Conservation (phyloP, 1,140 invertebrate species). For the Dendrolimus kikuchii region DNA sequence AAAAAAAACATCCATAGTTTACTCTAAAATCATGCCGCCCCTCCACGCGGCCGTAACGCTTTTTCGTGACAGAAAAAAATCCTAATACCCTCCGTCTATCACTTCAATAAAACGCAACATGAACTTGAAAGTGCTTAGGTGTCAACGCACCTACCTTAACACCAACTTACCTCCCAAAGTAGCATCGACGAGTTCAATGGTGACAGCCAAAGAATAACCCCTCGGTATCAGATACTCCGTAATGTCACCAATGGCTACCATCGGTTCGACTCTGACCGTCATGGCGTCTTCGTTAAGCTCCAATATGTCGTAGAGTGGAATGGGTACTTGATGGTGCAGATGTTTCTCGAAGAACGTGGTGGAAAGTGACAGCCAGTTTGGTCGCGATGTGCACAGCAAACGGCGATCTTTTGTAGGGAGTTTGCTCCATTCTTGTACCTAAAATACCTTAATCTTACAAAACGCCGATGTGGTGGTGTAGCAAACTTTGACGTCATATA, state of each 20-base stretch:
- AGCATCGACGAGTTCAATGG: conserved; percentile 87
- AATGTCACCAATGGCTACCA: conserved; percentile 87
- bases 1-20: no score
- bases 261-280: conserved; percentile 83
- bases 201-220: conserved; percentile 85
- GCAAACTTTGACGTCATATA: no score
- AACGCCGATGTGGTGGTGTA: no score
- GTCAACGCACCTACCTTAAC: no score
- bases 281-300: conserved; percentile 76
- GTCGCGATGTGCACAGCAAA: conserved; percentile 76
- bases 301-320: conserved; percentile 80
- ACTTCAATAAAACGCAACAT: no score
- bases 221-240: conserved; percentile 80
- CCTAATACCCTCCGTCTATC: no score
- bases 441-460: no score
- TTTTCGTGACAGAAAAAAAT: no score
- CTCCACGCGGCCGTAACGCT: no score
- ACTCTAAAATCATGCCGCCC: no score
- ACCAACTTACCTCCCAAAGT: conserved; percentile 76
- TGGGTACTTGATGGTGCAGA: conserved; percentile 74
- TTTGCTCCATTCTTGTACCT: conserved; percentile 75
- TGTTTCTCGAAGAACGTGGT: conserved; percentile 79
- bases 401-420: conserved; percentile 66
- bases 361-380: conserved; percentile 80
- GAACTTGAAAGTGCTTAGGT: no score